Percentiles rank a stretch among this genome's conserved stretches.
phyloP scores from a whole-genome alignment of 1,140 invertebrate genomes.

The Eueides isabella region DNA sequence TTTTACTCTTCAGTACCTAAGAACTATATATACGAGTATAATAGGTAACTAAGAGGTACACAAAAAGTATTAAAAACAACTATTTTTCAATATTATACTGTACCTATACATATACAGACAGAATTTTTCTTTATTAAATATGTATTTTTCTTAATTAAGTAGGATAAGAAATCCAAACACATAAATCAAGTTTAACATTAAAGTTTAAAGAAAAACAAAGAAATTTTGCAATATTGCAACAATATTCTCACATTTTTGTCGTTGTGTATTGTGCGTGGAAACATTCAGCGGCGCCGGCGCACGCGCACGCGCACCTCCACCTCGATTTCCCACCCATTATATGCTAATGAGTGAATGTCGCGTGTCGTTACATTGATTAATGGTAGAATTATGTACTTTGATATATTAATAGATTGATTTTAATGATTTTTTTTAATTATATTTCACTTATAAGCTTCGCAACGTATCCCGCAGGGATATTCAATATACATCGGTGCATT shows the following conservation, averaged over 20 bases:
- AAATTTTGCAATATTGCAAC: neutral
- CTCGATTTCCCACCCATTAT: conserved; percentile 26
- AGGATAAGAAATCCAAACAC: neutral
- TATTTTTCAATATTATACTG: no score
- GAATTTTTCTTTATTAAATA: no score
- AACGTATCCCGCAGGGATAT: no score
- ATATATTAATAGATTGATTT: neutral
- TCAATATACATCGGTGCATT: no score
- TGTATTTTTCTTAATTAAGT: no score
- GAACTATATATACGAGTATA: no score
- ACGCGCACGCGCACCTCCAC: neutral
- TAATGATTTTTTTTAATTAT: no score
- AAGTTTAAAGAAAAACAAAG: neutral
- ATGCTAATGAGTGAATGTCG: conserved; percentile 21
- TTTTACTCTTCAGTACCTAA: no score
- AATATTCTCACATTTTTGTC: conserved; percentile 10
- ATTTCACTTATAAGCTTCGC: no score
- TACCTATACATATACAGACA: no score
- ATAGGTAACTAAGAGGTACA: no score
- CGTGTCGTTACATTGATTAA: conserved; percentile 22
- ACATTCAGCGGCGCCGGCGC: conserved; percentile 15
- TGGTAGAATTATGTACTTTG: neutral
- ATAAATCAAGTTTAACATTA: neutral
- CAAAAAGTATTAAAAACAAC: no score
- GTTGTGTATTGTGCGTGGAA: conserved; percentile 18